A percentile compares a stretch with the other conserved stretches of the same genome.
These are phyloP conservation scores for Pyrochroa serraticornis DNA, from an alignment of 2,888 invertebrate genomes.

Conservation along the genomic window DNA sequence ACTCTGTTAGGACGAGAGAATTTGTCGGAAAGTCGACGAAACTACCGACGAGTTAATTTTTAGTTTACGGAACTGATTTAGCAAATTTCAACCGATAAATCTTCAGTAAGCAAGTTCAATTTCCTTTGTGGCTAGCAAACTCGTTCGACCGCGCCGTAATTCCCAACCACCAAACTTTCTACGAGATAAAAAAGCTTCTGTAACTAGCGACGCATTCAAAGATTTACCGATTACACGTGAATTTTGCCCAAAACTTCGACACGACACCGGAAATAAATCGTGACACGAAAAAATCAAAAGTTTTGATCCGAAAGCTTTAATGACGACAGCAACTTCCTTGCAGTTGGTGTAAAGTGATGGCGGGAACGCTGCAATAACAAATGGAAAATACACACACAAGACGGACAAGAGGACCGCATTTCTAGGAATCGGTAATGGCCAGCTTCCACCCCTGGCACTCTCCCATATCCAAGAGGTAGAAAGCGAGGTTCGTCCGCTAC, in stretches of 20 bases:
- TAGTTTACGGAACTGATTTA: slow-evolving; percentile 8
- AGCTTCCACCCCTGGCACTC: not conserved
- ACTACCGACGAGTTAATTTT: slow-evolving; percentile 11
- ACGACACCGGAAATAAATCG: no score
- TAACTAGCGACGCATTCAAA: not conserved
- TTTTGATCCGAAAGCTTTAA: no score
- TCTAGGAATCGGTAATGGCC: slow-evolving; percentile 18
- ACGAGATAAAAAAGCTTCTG: slow-evolving; percentile 1
- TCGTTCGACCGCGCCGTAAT: not conserved
- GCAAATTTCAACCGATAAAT: slow-evolving; percentile 20
- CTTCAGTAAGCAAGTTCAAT: slow-evolving; percentile 9
- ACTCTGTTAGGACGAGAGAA: no score
- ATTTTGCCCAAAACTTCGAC: not conserved
- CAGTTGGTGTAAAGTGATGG: no score
- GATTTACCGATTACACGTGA: slow-evolving; percentile 7
- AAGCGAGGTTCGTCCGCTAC: no score
- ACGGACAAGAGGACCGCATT: slow-evolving; percentile 16
- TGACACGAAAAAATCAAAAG: no score
- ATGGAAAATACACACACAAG: slow-evolving; percentile 3
- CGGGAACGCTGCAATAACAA: slow-evolving; percentile 1
- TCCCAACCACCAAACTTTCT: slow-evolving; percentile 4
- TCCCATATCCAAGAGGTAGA: no score
- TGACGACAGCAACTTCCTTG: no score
- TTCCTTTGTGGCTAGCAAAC: slow-evolving; percentile 9
- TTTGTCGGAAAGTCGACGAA: not conserved